Conservation (phyloP, 2,797 vertebrate genomes). For the Mycteria americana region DNA sequence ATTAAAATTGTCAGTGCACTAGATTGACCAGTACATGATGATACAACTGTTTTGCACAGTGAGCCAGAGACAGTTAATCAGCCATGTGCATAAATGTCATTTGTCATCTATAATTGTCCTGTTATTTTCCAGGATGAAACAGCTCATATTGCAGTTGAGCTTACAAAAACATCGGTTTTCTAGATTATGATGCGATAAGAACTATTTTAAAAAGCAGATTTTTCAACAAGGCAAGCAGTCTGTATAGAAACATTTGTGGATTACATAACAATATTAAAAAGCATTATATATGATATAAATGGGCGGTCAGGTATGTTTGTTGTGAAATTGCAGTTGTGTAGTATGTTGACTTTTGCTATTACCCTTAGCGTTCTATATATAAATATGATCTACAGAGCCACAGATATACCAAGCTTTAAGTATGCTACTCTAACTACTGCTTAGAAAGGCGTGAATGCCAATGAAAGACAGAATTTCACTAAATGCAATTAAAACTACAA, state of each 20-base stretch:
- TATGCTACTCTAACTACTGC: neutral
- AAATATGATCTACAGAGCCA: constrained; percentile 23
- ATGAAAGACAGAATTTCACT: neutral
- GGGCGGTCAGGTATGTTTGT: neutral
- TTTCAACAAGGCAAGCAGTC: constrained; percentile 39
- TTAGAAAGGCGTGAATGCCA: neutral
- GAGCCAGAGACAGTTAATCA: constrained; percentile 12
- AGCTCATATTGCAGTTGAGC: neutral
- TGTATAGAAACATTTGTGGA: constrained; percentile 19
- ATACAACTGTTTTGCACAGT: neutral
- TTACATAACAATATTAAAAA: constrained; percentile 22
- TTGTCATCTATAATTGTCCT: constrained; percentile 16
- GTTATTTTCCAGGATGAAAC: neutral
- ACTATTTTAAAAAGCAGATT: constrained; percentile 40
- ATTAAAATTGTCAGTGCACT: neutral
- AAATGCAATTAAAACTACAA: neutral
- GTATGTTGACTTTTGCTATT: neutral
- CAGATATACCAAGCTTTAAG: neutral
- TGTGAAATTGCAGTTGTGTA: neutral
- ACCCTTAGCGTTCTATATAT: neutral
- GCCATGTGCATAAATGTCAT: neutral
- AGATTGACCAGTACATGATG: neutral
- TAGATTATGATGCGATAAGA: constrained; percentile 18
- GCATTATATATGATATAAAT: neutral
- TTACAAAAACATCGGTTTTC: constrained; percentile 23